Evolutionary conservation across 2,113 vertebrate species (phyloP), one percentile per base, ranked within the genome.

Genomic region (Pao palembangensis): DNA sequence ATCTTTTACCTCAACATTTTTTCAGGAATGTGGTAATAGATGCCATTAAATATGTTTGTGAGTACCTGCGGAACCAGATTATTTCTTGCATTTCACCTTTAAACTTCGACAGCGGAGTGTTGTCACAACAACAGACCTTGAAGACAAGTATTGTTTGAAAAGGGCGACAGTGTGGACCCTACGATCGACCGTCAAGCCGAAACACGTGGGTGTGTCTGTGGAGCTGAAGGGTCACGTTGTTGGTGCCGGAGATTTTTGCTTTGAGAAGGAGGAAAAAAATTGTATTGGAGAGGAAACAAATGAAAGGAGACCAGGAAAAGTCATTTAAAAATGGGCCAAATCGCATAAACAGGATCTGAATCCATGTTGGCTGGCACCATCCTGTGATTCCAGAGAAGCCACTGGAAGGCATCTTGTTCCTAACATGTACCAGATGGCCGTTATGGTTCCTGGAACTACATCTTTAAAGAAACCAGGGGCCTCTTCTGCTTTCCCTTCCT

Each of bases 381-480:
- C 71, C 64, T 60, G 38, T 31, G 78, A 81, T 77, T 84, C 80
- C 72, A 71, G 38, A 48, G 67, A 84, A 88, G 80, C 73, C 79
- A 86, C 78, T 62, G 64, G 58, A 50, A 85, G 79, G 75, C 80
- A 79, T 87, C 73, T 86, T 81, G 71, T 83, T 85, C 73, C 80
- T 88, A 91, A 91, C 77, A 67, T 66, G 48, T 61, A 85, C 67
- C 88, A 90, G 87, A 90, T 87, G 88, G 72, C 46, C 44, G 21
- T 61, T 52, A 59, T 64, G 53, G 53, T 25, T 46, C 58, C 21
- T 13, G 47, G 56, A 69, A 76, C 57, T 51, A 51, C n/a, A 8
- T 51, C 63, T 77, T 74, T 67, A 67, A 66, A 75, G 67, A 75
- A 73, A 75, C 64, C 51, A 62, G 58, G 58, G 68, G 55, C 69